Evolutionary conservation across 2,888 invertebrate genomes (phyloP).

Genomic region (Lochmaea crataegi): DNA sequence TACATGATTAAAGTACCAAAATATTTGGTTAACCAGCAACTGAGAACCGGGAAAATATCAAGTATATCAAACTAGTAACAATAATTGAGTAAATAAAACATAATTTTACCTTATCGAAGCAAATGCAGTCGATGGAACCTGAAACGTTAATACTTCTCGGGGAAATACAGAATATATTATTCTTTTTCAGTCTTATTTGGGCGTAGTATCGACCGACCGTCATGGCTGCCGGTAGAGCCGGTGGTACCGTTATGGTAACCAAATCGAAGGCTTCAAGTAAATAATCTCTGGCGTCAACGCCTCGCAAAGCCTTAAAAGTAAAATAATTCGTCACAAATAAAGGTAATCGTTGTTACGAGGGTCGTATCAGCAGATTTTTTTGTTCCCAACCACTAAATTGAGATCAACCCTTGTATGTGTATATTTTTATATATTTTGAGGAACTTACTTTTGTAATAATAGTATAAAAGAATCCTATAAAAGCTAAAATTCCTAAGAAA

Average conservation of each 20-base stretch:
- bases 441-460: slow-evolving; percentile 81
- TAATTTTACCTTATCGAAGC: slow-evolving; percentile 84
- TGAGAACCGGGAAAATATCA: too few species aligned
- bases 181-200: slow-evolving; percentile 82
- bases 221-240: slow-evolving; percentile 96
- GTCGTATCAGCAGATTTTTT: too few species aligned
- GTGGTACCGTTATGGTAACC: slow-evolving; percentile 95
- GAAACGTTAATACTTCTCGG: slow-evolving; percentile 94
- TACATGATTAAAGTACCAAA: too few species aligned
- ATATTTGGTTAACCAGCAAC: too few species aligned
- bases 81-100: too few species aligned
- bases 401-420: too few species aligned
- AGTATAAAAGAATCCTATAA: slow-evolving; percentile 88
- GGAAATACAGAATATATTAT: slow-evolving; percentile 89
- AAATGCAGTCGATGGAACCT: slow-evolving; percentile 88
- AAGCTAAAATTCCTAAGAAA: slow-evolving; percentile 82
- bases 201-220: slow-evolving; percentile 94
- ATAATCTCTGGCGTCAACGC: slow-evolving; percentile 73
- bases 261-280: slow-evolving; percentile 87
- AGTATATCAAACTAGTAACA: too few species aligned
- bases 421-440: neutral
- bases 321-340: too few species aligned
- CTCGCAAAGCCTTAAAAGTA: slow-evolving; percentile 69
- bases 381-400: too few species aligned
- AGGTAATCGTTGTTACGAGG: neutral